phyloP scores from a whole-genome alignment of 2,888 invertebrate genomes.

The Tipula lateralis region DNA sequence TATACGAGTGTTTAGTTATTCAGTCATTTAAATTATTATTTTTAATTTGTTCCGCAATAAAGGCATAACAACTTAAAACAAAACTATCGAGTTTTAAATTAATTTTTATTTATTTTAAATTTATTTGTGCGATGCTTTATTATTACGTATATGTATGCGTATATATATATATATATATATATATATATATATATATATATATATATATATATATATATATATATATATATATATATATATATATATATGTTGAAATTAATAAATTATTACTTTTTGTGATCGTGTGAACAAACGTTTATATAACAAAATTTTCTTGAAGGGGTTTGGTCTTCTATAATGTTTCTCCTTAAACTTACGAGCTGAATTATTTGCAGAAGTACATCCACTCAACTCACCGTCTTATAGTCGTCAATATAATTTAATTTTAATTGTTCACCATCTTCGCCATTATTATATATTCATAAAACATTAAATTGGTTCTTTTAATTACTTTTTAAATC shows the following conservation, averaged over 20 bases:
- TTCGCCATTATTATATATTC: not conserved
- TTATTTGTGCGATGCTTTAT: not conserved
- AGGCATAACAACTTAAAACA: not conserved
- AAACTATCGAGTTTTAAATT: not conserved
- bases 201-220: no score
- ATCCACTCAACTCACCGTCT: not conserved
- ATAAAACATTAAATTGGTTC: not conserved
- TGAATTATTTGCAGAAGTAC: no score
- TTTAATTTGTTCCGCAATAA: constrained; percentile 6
- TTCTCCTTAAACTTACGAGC: not conserved
- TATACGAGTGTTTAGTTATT: not conserved
- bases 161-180: no score
- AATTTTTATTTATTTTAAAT: constrained; percentile 3
- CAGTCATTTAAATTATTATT: not conserved
- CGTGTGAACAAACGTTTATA: not conserved
- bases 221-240: no score
- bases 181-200: no score
- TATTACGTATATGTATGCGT: no score
- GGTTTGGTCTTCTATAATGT: not conserved
- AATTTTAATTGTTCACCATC: not conserved
- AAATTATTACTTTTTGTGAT: not conserved
- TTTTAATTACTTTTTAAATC: constrained; percentile 24
- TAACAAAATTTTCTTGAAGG: not conserved
- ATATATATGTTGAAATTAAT: not conserved
- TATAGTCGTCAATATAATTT: not conserved